Evolutionary conservation across 1,140 invertebrate genomes (phyloP).

Genomic region (Colletes gigas): DNA sequence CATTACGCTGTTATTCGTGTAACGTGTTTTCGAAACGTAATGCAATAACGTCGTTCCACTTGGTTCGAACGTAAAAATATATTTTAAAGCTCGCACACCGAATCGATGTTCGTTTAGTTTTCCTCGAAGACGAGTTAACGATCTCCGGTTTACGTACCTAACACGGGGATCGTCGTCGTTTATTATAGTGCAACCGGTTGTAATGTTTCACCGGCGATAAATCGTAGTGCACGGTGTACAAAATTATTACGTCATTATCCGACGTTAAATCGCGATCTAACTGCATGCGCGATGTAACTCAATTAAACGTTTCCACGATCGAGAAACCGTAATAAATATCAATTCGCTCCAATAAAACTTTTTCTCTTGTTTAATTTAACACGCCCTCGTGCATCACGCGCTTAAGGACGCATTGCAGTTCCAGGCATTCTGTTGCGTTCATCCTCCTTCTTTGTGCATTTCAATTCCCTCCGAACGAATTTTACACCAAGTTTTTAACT

Average conservation of each 20-base stretch:
- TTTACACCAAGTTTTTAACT: too few species aligned
- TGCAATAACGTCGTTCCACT: too few species aligned
- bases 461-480: too few species aligned
- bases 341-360: background rate
- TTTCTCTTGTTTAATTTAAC: background rate
- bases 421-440: background rate
- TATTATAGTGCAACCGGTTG: constrained; percentile 32
- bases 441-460: background rate
- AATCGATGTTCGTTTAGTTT: constrained; percentile 9
- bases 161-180: background rate
- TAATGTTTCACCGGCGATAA: constrained; percentile 17
- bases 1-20: too few species aligned
- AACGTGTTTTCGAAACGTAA: too few species aligned
- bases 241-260: constrained; percentile 44
- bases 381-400: background rate
- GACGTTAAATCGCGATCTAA: constrained; percentile 36
- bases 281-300: constrained; percentile 11
- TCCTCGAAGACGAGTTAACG: constrained; percentile 27
- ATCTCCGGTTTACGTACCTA: constrained; percentile 19
- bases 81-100: background rate
- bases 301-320: constrained; percentile 6
- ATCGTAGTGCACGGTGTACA: constrained; percentile 12
- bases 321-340: constrained; percentile 17
- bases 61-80: background rate
- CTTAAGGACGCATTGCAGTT: background rate